Evolutionary conservation across 2,888 invertebrate genomes (phyloP).

Genomic region (Plusia festucae): DNA sequence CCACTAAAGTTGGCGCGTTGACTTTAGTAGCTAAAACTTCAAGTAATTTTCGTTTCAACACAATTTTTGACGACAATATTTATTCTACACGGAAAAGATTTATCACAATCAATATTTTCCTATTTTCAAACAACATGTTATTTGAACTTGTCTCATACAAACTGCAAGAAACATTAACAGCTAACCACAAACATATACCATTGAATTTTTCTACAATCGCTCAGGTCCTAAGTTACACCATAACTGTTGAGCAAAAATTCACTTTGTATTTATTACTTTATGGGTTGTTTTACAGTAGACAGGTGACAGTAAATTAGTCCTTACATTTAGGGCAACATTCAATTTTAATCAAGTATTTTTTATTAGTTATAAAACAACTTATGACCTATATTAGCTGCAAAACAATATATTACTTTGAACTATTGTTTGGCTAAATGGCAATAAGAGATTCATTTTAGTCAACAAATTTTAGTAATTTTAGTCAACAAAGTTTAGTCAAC

Average conservation of each 20-base stretch:
- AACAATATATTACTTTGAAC: too few relatives aligned
- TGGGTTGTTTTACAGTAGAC: conserved; percentile 21
- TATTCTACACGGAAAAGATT: too few relatives aligned
- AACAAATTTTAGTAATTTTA: not conserved
- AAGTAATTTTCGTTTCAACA: too few relatives aligned
- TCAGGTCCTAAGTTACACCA: conserved; percentile 68
- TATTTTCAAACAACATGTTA: not conserved
- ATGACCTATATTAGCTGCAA: too few relatives aligned
- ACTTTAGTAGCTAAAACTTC: too few relatives aligned
- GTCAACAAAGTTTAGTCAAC: not conserved
- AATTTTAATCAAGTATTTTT: too few relatives aligned
- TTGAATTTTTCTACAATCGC: conserved; percentile 63
- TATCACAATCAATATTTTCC: not conserved
- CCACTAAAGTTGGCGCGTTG: too few relatives aligned
- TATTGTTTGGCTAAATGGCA: too few relatives aligned
- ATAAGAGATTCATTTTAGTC: not conserved
- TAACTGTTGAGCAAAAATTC: conserved; percentile 73
- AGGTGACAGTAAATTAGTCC: conserved; percentile 5
- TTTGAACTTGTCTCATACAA: not conserved
- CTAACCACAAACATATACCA: conserved; percentile 41
- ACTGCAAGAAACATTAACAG: conserved; percentile 29
- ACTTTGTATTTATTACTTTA: conserved; percentile 38
- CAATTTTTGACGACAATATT: too few relatives aligned
- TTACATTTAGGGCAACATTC: too few relatives aligned
- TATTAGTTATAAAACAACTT: too few relatives aligned